Evolutionary conservation across 2,797 vertebrate species (phyloP).

Genomic region (Lates japonicus): DNA sequence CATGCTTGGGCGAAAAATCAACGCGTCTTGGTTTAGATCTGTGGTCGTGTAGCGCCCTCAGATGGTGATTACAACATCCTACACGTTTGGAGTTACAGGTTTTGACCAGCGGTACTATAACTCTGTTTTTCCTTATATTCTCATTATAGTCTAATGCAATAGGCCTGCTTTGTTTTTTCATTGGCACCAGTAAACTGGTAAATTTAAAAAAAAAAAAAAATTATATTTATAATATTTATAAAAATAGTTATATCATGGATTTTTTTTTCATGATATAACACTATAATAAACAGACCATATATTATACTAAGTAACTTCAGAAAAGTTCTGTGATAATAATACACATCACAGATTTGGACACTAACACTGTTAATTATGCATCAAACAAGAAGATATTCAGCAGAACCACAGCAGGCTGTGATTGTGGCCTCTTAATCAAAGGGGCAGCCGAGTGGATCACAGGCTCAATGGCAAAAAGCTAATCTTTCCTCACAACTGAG

Average conservation of each 20-base stretch:
- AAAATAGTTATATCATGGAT: too few relatives aligned
- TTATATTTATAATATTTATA: too few relatives aligned
- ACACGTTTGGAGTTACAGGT: neutral
- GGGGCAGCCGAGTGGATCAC: conserved; percentile 11
- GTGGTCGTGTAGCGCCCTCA: conserved; percentile 54
- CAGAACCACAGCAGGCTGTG: neutral
- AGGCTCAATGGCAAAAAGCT: neutral
- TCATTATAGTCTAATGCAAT: neutral
- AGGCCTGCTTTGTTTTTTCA: neutral
- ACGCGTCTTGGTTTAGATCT: neutral
- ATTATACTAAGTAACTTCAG: neutral
- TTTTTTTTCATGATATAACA: neutral
- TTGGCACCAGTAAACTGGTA: neutral
- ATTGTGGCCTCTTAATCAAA: neutral
- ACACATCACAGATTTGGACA: neutral
- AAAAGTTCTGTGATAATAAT: neutral
- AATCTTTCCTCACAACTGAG: neutral
- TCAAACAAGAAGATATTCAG: neutral
- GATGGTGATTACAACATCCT: conserved; percentile 27
- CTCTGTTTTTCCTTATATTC: too few relatives aligned
- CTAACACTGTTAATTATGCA: neutral
- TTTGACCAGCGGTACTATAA: neutral
- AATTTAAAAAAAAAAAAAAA: too few relatives aligned
- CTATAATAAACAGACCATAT: neutral
- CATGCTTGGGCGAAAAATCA: neutral